Percentiles rank a stretch among this genome's conserved stretches.
Evolutionary conservation across 2,113 vertebrate genomes (phyloP).

Genomic region (Callipepla californica): DNA sequence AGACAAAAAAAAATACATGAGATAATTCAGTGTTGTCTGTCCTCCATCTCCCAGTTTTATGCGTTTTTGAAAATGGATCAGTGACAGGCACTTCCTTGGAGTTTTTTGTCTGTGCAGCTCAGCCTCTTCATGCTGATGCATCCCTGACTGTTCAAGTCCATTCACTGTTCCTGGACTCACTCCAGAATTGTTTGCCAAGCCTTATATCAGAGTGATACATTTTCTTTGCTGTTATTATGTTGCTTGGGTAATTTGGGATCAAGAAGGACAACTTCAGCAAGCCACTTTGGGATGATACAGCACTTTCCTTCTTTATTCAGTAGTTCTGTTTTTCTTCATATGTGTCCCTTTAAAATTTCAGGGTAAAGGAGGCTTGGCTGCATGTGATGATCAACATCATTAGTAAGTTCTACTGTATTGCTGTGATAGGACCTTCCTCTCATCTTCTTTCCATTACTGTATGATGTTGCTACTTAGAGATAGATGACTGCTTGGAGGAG

Average conservation of each 20-base stretch:
- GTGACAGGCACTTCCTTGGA: neutral
- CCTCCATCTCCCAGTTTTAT: neutral
- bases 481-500: neutral
- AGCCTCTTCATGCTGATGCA: neutral
- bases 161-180: neutral
- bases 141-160: neutral
- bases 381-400: neutral
- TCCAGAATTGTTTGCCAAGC: constrained; percentile 29
- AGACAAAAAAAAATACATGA: neutral
- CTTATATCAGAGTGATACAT: neutral
- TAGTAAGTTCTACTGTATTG: neutral
- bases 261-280: neutral
- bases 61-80: neutral
- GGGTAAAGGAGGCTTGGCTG: neutral
- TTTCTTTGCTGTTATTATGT: constrained; percentile 12
- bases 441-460: neutral
- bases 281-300: neutral
- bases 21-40: neutral
- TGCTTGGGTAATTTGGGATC: neutral
- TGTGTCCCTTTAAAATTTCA: neutral
- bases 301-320: neutral
- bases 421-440: neutral
- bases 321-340: neutral
- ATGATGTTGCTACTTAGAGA: neutral
- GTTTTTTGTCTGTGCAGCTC: neutral